These are phyloP conservation scores for Philaethria dido DNA, from an alignment of 2,888 invertebrate species.

Conservation along the genomic window DNA sequence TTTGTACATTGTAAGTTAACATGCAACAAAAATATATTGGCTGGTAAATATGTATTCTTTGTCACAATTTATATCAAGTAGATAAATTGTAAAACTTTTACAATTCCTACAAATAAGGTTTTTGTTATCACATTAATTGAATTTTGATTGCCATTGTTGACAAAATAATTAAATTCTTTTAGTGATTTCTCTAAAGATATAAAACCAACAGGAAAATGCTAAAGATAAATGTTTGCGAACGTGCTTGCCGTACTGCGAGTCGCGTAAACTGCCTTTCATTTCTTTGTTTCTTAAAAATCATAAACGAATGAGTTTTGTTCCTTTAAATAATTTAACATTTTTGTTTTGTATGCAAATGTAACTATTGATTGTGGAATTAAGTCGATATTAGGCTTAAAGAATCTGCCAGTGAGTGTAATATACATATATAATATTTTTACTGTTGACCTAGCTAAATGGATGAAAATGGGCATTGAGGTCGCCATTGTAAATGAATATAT, in stretches of 20 bases:
- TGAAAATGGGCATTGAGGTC: slow-evolving; percentile 16
- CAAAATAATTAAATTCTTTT: slow-evolving; percentile 4
- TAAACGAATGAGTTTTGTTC: not conserved
- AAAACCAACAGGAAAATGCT: slow-evolving; percentile 22
- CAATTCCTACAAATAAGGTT: not conserved
- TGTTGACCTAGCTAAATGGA: slow-evolving; percentile 9
- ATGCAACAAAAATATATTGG: not conserved
- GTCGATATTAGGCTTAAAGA: not conserved
- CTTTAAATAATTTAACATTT: too few species aligned
- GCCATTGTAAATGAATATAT: slow-evolving; percentile 18
- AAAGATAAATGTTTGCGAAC: slow-evolving; percentile 14
- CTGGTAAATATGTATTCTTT: not conserved
- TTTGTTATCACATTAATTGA: not conserved
- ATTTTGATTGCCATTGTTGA: not conserved
- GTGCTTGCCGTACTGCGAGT: not conserved
- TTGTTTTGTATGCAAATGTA: not conserved
- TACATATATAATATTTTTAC: not conserved
- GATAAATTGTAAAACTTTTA: not conserved
- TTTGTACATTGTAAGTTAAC: not conserved
- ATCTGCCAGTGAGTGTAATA: too few species aligned
- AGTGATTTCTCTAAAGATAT: slow-evolving; percentile 6
- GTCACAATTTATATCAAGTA: not conserved
- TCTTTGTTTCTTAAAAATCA: slow-evolving; percentile 13
- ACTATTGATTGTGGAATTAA: too few species aligned
- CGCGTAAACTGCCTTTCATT: slow-evolving; percentile 19